Conservation (phyloP, 2,113 vertebrate species). For the Nestor notabilis region DNA sequence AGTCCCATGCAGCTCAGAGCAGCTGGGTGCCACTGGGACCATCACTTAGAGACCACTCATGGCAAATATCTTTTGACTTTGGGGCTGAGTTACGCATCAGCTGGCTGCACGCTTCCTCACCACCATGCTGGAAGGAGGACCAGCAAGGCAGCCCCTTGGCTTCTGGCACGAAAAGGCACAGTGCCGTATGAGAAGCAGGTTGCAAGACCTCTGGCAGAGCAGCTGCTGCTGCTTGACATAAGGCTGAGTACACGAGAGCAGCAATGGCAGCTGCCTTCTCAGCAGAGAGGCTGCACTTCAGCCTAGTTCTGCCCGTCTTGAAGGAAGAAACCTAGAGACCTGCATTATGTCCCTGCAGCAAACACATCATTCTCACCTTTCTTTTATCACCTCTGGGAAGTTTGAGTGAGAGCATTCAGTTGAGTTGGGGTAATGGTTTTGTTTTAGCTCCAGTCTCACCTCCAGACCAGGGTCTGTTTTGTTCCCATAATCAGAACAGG, state of each 20-base stretch:
- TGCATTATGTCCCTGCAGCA: not conserved
- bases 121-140: not conserved
- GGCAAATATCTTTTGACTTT: not conserved
- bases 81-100: not conserved
- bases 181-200: rapidly evolving
- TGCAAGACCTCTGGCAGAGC: not conserved
- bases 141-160: not conserved
- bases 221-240: not conserved
- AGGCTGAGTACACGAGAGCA: not conserved
- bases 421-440: not conserved
- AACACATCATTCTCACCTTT: not conserved
- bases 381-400: not conserved
- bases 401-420: rapidly evolving
- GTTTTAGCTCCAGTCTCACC: not conserved
- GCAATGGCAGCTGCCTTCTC: not conserved
- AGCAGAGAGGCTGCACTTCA: not conserved
- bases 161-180: not conserved
- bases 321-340: not conserved
- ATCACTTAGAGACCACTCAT: rapidly evolving
- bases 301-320: not conserved
- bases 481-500: not conserved
- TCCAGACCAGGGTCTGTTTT: not conserved
- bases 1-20: not conserved
- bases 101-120: not conserved
- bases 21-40: not conserved